Conservation (phyloP, 2,113 vertebrate species). For the Diadophis punctatus region DNA sequence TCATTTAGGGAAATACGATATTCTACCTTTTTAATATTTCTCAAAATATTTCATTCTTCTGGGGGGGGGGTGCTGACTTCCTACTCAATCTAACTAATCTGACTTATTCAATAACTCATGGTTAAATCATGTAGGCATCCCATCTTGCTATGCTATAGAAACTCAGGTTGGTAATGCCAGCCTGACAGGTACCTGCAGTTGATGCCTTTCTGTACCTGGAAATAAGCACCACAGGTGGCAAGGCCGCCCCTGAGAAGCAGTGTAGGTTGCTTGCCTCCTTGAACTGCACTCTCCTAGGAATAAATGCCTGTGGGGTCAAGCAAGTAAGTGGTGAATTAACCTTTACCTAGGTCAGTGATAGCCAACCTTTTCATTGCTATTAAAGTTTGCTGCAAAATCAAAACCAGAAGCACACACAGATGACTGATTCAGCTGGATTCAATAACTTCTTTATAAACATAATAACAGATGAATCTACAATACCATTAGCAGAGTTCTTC, state of each 20-base stretch:
- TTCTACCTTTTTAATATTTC: too few species aligned
- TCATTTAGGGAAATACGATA: too few species aligned
- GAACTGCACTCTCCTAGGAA: not conserved
- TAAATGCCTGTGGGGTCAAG: not conserved
- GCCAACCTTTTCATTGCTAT: too few species aligned
- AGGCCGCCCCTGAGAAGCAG: not conserved
- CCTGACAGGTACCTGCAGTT: not conserved
- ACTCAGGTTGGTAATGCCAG: not conserved
- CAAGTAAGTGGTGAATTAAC: not conserved
- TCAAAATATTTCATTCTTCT: too few species aligned
- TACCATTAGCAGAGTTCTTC: too few species aligned
- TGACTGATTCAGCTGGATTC: too few species aligned
- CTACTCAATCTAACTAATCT: too few species aligned
- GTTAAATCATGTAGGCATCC: not conserved
- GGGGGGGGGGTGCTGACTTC: too few species aligned
- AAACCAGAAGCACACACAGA: too few species aligned
- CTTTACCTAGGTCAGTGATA: not conserved
- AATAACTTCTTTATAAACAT: too few species aligned
- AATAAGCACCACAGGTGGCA: not conserved
- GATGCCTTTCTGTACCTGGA: not conserved
- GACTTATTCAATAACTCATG: not conserved
- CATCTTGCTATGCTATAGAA: not conserved
- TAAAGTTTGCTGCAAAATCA: too few species aligned
- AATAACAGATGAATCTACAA: too few species aligned
- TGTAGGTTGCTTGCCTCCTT: not conserved